These are phyloP conservation scores for Plecotus auritus DNA, from an alignment of 2,113 vertebrate species.

Conservation along the genomic window DNA sequence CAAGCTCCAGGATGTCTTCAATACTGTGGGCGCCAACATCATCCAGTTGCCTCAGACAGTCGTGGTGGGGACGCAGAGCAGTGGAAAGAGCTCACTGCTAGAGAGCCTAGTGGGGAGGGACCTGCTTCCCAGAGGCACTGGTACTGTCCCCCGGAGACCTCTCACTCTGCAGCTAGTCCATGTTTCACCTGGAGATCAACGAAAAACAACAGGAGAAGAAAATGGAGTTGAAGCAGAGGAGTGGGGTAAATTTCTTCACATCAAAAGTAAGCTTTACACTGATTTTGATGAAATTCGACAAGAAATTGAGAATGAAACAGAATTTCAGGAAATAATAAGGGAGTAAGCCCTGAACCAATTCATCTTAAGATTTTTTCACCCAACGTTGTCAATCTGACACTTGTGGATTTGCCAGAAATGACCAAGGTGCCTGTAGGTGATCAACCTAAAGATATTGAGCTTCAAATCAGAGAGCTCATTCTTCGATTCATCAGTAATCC, in stretches of 20 bases:
- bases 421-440: slow-evolving; percentile 94
- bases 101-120: slow-evolving; percentile 96
- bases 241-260: slow-evolving; percentile 99
- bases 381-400: no score
- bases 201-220: slow-evolving; percentile 92
- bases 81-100: slow-evolving; percentile 97
- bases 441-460: slow-evolving; percentile 97
- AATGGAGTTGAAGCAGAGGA: slow-evolving; percentile 90
- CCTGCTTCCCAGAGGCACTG: slow-evolving; percentile 95
- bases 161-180: slow-evolving; percentile 97
- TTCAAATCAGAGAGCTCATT: slow-evolving; percentile 96
- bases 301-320: slow-evolving; percentile 97
- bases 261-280: slow-evolving; percentile 97
- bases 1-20: no score
- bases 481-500: slow-evolving; percentile 96
- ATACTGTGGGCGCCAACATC: no score
- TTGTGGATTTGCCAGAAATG: no score
- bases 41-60: no score
- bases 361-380: no score
- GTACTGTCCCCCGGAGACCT: slow-evolving; percentile 94
- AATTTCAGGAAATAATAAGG: slow-evolving; percentile 98
- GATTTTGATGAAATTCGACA: slow-evolving; percentile 97
- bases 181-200: slow-evolving; percentile 90
- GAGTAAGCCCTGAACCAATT: no score
- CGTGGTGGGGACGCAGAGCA: slow-evolving; percentile 85